Conservation (phyloP, 2,113 vertebrate genomes). For the Pseudorhombus dupliciocellatus region DNA sequence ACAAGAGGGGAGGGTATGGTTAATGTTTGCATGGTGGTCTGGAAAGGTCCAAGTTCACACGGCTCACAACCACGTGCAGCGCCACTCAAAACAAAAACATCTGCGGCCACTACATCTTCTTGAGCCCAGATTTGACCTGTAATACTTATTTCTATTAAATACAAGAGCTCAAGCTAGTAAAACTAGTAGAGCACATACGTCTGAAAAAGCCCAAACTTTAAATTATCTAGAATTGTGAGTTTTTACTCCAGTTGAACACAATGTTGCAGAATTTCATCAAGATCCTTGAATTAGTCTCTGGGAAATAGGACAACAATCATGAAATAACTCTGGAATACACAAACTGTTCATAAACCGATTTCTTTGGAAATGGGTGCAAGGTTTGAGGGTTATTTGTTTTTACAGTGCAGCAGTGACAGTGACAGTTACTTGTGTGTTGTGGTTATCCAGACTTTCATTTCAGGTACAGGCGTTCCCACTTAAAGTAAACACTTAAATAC, state of each 20-base stretch:
- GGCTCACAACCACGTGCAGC: constrained; percentile 51
- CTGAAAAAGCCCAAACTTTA: no score
- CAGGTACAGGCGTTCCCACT: constrained; percentile 6
- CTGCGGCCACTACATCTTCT: not conserved
- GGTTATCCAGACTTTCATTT: not conserved
- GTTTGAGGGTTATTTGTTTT: not conserved
- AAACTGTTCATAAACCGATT: not conserved
- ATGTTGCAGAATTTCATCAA: no score
- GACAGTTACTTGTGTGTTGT: no score
- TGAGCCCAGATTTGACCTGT: not conserved
- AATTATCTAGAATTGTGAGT: no score
- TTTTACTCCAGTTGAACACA: no score
- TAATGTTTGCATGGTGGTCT: constrained; percentile 57
- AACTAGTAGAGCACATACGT: no score
- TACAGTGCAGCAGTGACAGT: not conserved
- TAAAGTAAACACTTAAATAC: not conserved
- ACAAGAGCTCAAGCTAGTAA: not conserved
- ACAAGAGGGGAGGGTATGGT: constrained; percentile 48
- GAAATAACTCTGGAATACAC: not conserved
- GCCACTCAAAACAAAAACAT: constrained; percentile 47
- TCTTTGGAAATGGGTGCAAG: no score
- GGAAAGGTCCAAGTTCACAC: constrained; percentile 55
- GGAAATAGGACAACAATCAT: no score
- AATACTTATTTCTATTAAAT: not conserved
- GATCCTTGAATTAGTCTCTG: not conserved